phyloP scores from a whole-genome alignment of 2,888 invertebrate genomes.

The Apodemia hepburni region DNA sequence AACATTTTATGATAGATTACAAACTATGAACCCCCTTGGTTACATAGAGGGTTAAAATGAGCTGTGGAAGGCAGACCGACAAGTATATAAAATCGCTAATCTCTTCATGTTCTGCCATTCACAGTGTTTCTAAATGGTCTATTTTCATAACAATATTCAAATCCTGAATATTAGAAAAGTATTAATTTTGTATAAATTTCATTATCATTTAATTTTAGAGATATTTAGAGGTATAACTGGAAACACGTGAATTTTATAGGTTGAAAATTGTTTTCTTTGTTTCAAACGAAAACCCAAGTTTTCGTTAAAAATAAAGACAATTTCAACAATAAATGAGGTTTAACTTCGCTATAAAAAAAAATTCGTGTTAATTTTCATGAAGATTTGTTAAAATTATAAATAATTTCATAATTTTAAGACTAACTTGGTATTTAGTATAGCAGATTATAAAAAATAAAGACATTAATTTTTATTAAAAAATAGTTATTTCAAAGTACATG shows the following conservation, averaged over 20 bases:
- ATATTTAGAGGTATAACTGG: slow-evolving; percentile 12
- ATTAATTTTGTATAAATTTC: slow-evolving; percentile 22
- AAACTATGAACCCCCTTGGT: slow-evolving; percentile 20
- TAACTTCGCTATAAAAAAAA: no score
- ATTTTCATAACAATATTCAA: slow-evolving; percentile 51
- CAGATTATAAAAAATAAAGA: no score
- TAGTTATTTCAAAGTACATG: no score
- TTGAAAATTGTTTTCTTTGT: no score
- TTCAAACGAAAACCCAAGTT: no score
- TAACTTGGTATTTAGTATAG: no score
- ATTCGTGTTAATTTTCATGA: no score
- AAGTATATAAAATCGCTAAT: slow-evolving; percentile 12
- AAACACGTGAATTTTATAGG: not conserved
- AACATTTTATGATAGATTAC: slow-evolving; percentile 39
- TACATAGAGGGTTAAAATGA: slow-evolving; percentile 20
- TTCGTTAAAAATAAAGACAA: no score
- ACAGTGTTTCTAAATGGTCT: slow-evolving; percentile 33
- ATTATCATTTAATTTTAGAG: slow-evolving; percentile 21
- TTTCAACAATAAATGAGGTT: no score
- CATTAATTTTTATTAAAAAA: no score
- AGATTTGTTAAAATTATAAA: no score
- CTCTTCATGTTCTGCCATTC: slow-evolving; percentile 21
- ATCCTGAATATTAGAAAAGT: slow-evolving; percentile 50
- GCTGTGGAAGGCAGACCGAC: slow-evolving; percentile 17
- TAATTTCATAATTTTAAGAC: no score